Base-by-base conservation (phyloP, 2,113 vertebrate species). In the Castor canadensis region DNA sequence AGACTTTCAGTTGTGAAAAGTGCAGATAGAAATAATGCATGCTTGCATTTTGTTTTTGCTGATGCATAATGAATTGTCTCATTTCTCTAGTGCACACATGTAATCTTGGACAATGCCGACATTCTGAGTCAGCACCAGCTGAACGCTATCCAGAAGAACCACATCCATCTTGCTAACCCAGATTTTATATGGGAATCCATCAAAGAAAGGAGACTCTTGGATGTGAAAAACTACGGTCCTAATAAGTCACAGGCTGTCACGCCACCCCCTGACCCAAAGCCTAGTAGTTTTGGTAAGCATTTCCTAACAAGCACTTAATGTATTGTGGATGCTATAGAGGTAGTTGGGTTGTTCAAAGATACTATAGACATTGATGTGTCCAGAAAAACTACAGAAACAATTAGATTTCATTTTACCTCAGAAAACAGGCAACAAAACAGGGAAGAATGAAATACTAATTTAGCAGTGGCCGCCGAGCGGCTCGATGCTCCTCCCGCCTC, bases 101-200 rank as follows among this genome's bases (percentile, higher is more conserved):
- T 99, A 26, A 98, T 99, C 94, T 96, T 98, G 89, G 98, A 95
- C 52, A 97, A 92, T n/a, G 95, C 97, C 95, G 96, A 97, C 76
- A 56, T 58, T 26, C 97, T 99, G 90, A 99, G 98, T 97, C 79
- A 97, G 93, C 97, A 32, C 81, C 96, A 99, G 67, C 96, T 98
- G 92, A 98, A 98, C 16, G 98, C 93, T 93, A 96, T 98, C 85
- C 95, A 96, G 58, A 99, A 98, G 94, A 93, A 98, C 64, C 95
- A 97, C 16, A 97, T 98, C 5, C 98, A 98, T 1, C 97, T 99
- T 95, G 98, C 98, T 35, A 95, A 80, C 35, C 71, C 96, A 93
- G 98, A 98, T 76, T 99, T 99, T 64, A 97, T 99, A 89, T 97
- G 98, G 98, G 93, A 95, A 73, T 99, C 99, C 58, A 6, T 99